Evolutionary conservation across 2,888 invertebrate species (phyloP).

Genomic region (Brachycybe producta): DNA sequence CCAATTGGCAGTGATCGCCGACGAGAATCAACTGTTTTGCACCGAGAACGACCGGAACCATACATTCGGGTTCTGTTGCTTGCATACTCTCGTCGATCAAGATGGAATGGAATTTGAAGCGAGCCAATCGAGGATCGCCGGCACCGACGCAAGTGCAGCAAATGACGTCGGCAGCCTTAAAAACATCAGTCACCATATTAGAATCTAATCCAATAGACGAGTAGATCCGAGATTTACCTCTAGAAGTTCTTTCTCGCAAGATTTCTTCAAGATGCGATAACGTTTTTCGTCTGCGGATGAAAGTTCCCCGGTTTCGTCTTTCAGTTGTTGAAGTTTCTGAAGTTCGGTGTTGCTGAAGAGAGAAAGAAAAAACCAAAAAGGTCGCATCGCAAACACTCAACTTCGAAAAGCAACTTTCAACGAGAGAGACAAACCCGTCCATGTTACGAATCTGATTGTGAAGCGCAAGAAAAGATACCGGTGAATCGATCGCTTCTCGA

Average conservation of each 20-base stretch:
- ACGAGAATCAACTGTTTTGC: conserved; percentile 93
- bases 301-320: conserved; percentile 96
- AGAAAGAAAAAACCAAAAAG: conserved; percentile 2
- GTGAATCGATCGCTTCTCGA: conserved; percentile 93
- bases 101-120: conserved; percentile 89
- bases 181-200: conserved; percentile 14
- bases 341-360: conserved; percentile 60
- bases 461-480: conserved; percentile 87
- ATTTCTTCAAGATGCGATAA: conserved; percentile 76
- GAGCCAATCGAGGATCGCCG: conserved; percentile 83
- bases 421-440: conserved; percentile 51
- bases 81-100: conserved; percentile 96
- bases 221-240: conserved; percentile 38
- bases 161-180: conserved; percentile 84
- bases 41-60: conserved; percentile 97
- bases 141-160: conserved; percentile 99
- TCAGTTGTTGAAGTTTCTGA: conserved; percentile 85
- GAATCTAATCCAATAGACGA: background rate
- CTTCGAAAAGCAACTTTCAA: background rate
- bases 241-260: conserved; percentile 75
- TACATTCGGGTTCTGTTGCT: conserved; percentile 93
- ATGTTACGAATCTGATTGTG: conserved; percentile 95
- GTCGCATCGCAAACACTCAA: background rate
- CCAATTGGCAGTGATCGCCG: conserved; percentile 97
- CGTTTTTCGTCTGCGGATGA: conserved; percentile 91